Percentiles rank a stretch among this genome's conserved stretches.
phyloP scores from a whole-genome alignment of 2,797 vertebrate species.

The Cuculus canorus region DNA sequence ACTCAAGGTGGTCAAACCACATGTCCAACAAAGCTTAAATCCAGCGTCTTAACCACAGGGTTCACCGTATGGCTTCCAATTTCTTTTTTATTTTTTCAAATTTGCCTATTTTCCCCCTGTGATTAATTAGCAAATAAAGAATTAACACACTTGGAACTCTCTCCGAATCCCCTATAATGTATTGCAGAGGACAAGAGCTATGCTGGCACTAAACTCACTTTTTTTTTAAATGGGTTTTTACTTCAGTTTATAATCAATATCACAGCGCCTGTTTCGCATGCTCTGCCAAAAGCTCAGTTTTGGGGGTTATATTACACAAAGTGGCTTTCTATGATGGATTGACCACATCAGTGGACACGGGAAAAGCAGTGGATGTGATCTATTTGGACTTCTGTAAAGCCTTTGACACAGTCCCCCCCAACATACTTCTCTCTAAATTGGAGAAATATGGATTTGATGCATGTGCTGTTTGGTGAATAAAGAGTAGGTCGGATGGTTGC shows the following conservation, averaged over 20 bases:
- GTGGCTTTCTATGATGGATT: too few relatives aligned
- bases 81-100: not conserved
- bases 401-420: too few relatives aligned
- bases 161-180: rapidly evolving
- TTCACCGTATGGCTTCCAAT: rapidly evolving
- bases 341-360: too few relatives aligned
- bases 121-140: not conserved
- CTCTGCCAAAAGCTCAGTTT: rapidly evolving
- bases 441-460: too few relatives aligned
- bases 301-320: rapidly evolving
- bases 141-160: not conserved
- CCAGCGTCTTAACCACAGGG: not conserved
- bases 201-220: too few relatives aligned
- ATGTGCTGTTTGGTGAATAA: too few relatives aligned
- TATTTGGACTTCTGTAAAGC: too few relatives aligned
- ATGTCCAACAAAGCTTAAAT: not conserved
- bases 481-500: too few relatives aligned
- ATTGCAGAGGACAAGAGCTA: too few relatives aligned
- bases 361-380: too few relatives aligned
- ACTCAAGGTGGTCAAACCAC: not conserved
- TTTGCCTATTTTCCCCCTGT: not conserved
- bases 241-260: rapidly evolving
- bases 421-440: too few relatives aligned
- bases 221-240: not conserved
- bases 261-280: not conserved